phyloP scores from a whole-genome alignment of 1,140 invertebrate genomes.

The Dinothrombium tinctorium region DNA sequence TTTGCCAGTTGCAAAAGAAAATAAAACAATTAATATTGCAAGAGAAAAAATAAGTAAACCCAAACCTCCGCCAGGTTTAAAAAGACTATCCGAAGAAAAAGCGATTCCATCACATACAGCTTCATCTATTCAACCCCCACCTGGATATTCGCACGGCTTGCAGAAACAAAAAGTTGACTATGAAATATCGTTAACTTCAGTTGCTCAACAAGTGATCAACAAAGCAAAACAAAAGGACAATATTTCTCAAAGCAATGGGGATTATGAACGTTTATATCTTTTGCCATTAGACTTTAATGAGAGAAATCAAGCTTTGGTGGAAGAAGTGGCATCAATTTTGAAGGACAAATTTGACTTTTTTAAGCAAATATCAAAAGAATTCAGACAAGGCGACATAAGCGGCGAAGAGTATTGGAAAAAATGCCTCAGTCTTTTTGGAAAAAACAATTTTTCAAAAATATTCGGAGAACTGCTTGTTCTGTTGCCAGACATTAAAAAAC shows the following conservation, averaged over 20 bases:
- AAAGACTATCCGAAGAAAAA: slow-evolving; percentile 18
- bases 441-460: slow-evolving; percentile 34
- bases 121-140: neutral
- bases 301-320: slow-evolving; percentile 45
- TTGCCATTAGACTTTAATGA: slow-evolving; percentile 41
- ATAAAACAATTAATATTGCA: slow-evolving; percentile 30
- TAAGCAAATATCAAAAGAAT: slow-evolving; percentile 43
- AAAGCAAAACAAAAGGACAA: too few relatives aligned
- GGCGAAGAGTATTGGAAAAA: slow-evolving; percentile 47
- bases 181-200: neutral
- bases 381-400: slow-evolving; percentile 38
- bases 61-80: slow-evolving; percentile 27
- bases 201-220: slow-evolving; percentile 1
- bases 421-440: slow-evolving; percentile 37
- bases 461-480: slow-evolving; percentile 61
- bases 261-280: slow-evolving; percentile 25
- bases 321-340: slow-evolving; percentile 29
- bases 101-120: neutral
- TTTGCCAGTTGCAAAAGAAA: slow-evolving; percentile 10
- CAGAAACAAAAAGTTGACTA: neutral
- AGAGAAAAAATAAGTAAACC: neutral
- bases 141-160: neutral
- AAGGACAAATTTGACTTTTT: slow-evolving; percentile 43
- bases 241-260: neutral
- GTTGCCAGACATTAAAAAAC: slow-evolving; percentile 63